Evolutionary conservation across 2,113 vertebrate genomes (phyloP), one percentile per base, ranked within the genome.

Genomic region (Gnathonemus longibarbis): DNA sequence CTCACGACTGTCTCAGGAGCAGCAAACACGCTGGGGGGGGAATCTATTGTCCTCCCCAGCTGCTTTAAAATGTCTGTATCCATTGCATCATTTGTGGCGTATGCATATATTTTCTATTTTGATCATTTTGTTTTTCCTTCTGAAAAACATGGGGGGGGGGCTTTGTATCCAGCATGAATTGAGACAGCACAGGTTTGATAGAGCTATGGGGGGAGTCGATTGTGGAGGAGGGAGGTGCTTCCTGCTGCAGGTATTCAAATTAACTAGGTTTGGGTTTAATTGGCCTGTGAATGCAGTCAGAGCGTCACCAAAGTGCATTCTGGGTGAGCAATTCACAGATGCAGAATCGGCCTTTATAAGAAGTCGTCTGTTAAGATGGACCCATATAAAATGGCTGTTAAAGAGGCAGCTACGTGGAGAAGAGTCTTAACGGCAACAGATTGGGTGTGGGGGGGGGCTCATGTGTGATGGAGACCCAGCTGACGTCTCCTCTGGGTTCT

Each of bases 401-500:
- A 96, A 88, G 95, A 95, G 93, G 92, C 95, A 94, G 94, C 93
- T 94, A 95, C 93, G 93, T 94, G 92, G 94, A 93, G 93, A 94
- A 94, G 93, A 93, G 92, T 94, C 94, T 94, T 94, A 95, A 95
- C 94, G 94, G 93, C 91, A 90, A 94, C 93, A 93, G 90, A 21
- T 88, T 42, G 91, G 93, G 90, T 89, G 90, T 91, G 91, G 10
- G 50, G 48, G 46, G 94, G 93, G 93, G 42, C 48, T 89, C 48
- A 1, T n/a, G 42, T 70, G 2, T 15, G 39, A 13, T 83, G 13
- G 93, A 94, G 93, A 95, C 94, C 96, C 97, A 97, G 96, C 96
- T 97, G 96, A 96, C 96, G 95, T 96, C 96, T 96, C 96, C 96
- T 96, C 93, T 96, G 97, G 97, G 96, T 96, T 97, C 94, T 94